A percentile compares a stretch with the other conserved stretches of the same genome.
Evolutionary conservation across 2,113 vertebrate species (phyloP).

Genomic region (Camelus bactrianus): DNA sequence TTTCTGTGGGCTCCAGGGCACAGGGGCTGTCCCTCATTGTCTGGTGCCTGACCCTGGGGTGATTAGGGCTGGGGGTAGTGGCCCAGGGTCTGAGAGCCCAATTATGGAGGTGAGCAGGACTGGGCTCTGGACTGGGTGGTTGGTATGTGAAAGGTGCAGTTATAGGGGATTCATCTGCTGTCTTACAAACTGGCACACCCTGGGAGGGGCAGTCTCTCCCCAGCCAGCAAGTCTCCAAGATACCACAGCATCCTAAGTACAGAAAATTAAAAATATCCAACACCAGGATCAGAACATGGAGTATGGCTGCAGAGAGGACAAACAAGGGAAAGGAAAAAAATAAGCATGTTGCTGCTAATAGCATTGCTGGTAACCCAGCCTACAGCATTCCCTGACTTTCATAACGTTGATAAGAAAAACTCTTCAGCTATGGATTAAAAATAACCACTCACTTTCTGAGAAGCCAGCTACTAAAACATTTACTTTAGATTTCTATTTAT

Average conservation of each 20-base stretch:
- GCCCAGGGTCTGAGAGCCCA: neutral
- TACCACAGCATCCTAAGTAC: neutral
- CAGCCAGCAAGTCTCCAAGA: neutral
- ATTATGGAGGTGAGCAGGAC: neutral
- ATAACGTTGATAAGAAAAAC: slow-evolving; percentile 36
- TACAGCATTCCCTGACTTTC: neutral
- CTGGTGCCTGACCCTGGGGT: neutral
- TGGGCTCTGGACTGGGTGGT: neutral
- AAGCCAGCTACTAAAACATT: slow-evolving; percentile 68
- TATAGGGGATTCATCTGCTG: neutral
- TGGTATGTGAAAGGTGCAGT: neutral
- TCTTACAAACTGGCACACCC: neutral
- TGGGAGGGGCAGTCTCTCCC: neutral
- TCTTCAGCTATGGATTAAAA: slow-evolving; percentile 63
- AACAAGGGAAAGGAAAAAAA: neutral
- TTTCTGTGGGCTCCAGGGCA: no score
- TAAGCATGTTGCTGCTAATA: neutral
- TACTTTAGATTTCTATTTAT: slow-evolving; percentile 71
- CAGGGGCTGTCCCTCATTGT: neutral
- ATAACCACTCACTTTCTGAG: slow-evolving; percentile 70
- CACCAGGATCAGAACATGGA: neutral
- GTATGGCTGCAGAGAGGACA: neutral
- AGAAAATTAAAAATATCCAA: neutral
- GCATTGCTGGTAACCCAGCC: neutral
- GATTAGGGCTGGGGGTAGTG: neutral